These are phyloP conservation scores for Zoanthus gigantus DNA, from an alignment of 92 coral and sea anemone species.

Conservation along the genomic window DNA sequence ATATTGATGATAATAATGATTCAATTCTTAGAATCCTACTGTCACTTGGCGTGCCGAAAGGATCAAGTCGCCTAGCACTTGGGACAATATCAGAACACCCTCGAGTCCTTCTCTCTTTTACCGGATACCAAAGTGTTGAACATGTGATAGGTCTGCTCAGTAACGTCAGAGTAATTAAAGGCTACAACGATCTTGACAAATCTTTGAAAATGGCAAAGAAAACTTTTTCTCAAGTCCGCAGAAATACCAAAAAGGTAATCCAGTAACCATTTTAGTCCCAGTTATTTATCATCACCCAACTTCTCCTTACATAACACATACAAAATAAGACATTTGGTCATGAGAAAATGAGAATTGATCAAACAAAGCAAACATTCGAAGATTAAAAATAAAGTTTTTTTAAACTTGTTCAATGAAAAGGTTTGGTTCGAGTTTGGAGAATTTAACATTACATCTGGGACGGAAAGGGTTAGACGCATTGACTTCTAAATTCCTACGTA, in stretches of 20 bases:
- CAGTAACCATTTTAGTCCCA: too few relatives aligned
- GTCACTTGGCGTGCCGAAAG: neutral
- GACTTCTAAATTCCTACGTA: too few relatives aligned
- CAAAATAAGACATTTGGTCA: too few relatives aligned
- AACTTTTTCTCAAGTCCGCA: neutral
- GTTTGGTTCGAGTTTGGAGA: too few relatives aligned
- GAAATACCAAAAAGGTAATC: conserved; percentile 15
- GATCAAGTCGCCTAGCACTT: neutral
- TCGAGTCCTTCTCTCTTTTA: neutral
- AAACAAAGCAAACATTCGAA: neutral
- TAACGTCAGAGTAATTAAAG: neutral
- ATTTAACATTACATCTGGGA: too few relatives aligned
- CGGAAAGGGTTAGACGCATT: too few relatives aligned
- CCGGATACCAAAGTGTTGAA: conserved; percentile 2
- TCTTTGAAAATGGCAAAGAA: conserved; percentile 12
- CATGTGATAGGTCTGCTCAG: neutral
- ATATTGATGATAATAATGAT: neutral
- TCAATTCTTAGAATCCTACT: neutral
- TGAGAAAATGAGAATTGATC: too few relatives aligned
- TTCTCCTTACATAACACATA: too few relatives aligned
- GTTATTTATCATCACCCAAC: too few relatives aligned
- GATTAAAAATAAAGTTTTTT: neutral
- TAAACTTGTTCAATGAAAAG: too few relatives aligned
- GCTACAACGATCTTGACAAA: neutral
- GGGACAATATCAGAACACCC: conserved; percentile 26